Base-by-base conservation (phyloP, 2,797 vertebrate genomes). In the Amblyopsis hoosieri region DNA sequence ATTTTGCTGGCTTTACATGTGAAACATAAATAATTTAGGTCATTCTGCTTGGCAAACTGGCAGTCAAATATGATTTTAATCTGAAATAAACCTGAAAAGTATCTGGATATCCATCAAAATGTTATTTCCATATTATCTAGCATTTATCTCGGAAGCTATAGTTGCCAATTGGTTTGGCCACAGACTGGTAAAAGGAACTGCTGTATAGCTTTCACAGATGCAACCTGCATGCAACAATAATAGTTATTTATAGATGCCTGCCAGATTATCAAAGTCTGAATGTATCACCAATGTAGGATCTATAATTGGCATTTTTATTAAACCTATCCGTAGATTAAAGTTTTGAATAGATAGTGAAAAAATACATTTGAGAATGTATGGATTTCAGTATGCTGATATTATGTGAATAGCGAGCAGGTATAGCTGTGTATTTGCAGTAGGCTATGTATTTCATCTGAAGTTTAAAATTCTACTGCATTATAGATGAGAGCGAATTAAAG, bases 41-140 rank as follows among this genome's bases (percentile, higher is more conserved):
- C 8, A 29, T 29, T 29, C 23, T 29, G 23, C 3, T 29, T 29
- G 23, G 23, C 23, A 37, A 37, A 37, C 33, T 37, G 12, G 60
- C 48, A 55, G 45, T 48, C 45, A 13, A 55, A 66, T 45, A 10
- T 58, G 31, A 31, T 69, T 57, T 45, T 59, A 62, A 37, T 37
- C 1, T 37, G 33, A 37, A 6, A 37, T 62, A 45, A 19, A 59
- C 17, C 17, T 58, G 33, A 15, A 12, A 12, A 60, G 37, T 14
- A 15, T 29, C 14, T 42, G 10, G 50, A 65, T 23, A 57, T 37
- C 7, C 12, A 45, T 1, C 4, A 45, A 17, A 42, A 57, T 74
- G 54, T 4, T 61, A n/a, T 71, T 80, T 69, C 23, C 0, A n/a
- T 37, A 14, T 2, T n/a, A 19, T 52, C 3, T 52, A 4, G 5